Evolutionary conservation across 1,140 invertebrate genomes (phyloP).

Genomic region (Pseudomyrmex gracilis): DNA sequence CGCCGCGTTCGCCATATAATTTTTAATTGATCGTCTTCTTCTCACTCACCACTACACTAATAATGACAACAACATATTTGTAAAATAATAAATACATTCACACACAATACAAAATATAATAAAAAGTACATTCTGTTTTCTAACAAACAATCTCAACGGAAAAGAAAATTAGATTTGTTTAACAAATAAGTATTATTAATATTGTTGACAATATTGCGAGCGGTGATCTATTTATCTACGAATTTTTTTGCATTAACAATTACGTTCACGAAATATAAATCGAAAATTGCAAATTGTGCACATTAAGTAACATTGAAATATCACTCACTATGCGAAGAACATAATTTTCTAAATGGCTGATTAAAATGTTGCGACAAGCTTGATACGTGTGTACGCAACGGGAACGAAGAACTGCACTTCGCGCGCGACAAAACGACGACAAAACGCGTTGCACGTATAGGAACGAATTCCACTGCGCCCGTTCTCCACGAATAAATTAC

Average conservation of each 20-base stretch:
- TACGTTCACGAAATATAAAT: not conserved
- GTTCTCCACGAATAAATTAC: constrained; percentile 38
- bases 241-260: not conserved
- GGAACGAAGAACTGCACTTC: not conserved
- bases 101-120: no score
- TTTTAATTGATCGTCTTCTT: not conserved
- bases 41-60: not conserved
- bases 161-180: not conserved
- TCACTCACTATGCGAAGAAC: not conserved
- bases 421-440: constrained; percentile 1
- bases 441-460: not conserved
- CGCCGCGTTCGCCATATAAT: not conserved
- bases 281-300: not conserved
- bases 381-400: not conserved
- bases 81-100: no score
- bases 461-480: constrained; percentile 23
- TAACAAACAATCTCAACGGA: not conserved
- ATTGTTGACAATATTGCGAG: not conserved
- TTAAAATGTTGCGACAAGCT: no score
- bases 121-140: not conserved
- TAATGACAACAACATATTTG: not conserved
- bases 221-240: not conserved
- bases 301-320: not conserved
- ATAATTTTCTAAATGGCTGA: no score
- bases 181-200: constrained; percentile 7